Percentiles rank a stretch among this genome's conserved stretches.
Evolutionary conservation across 2,797 vertebrate species (phyloP).

Genomic region (Chrysocyon brachyurus): DNA sequence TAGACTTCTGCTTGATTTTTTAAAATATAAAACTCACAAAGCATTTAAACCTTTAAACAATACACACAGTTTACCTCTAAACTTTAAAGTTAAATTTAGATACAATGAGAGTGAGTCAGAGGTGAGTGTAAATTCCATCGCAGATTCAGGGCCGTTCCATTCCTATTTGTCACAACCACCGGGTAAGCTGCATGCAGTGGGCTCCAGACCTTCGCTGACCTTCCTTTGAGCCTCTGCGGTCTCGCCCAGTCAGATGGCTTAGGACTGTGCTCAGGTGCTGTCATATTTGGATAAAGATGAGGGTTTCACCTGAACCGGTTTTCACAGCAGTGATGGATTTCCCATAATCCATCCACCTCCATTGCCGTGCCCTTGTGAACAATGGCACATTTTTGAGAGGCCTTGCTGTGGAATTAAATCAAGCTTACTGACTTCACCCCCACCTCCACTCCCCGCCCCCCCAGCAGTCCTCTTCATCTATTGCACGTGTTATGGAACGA

Average conservation of each 20-base stretch:
- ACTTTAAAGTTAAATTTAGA: constrained; percentile 40
- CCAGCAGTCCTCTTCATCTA: not conserved
- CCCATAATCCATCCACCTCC: not conserved
- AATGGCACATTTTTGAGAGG: not conserved
- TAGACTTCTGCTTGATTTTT: not conserved
- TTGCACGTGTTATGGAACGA: not conserved
- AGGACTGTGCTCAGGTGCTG: not conserved
- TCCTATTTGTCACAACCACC: not conserved
- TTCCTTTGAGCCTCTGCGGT: not conserved
- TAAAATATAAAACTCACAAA: not conserved
- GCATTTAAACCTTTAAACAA: not conserved
- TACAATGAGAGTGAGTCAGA: not conserved
- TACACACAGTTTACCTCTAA: constrained; percentile 10
- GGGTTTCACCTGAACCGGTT: not conserved
- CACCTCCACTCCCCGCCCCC: not conserved
- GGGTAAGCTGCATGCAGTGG: not conserved
- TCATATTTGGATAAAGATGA: not conserved
- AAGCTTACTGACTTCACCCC: not conserved
- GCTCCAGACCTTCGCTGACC: not conserved
- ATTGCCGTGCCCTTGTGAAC: not conserved
- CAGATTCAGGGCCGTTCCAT: not conserved
- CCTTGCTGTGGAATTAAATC: constrained; percentile 21
- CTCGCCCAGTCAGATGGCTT: not conserved
- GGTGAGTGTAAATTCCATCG: not conserved
- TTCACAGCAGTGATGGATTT: not conserved